These are phyloP conservation scores for Sinocyclocheilus rhinocerous DNA, from an alignment of 2,113 vertebrate species.

Conservation along the genomic window DNA sequence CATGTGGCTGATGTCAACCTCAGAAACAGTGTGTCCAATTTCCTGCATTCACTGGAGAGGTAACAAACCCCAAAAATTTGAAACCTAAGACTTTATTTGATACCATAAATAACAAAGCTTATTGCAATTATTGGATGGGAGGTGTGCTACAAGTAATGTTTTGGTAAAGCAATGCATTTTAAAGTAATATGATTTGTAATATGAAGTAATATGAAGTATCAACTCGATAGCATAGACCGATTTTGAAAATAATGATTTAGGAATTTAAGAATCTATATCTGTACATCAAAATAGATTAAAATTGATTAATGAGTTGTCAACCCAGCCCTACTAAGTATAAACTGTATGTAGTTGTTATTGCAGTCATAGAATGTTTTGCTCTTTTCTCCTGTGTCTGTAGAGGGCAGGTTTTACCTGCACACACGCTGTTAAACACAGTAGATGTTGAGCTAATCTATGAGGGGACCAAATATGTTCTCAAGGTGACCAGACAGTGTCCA, in stretches of 20 bases:
- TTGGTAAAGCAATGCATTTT: neutral
- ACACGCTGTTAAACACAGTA: conserved; percentile 94
- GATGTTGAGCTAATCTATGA: conserved; percentile 97
- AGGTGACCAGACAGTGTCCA: conserved; percentile 95
- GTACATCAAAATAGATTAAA: neutral
- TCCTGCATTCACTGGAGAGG: conserved; percentile 97
- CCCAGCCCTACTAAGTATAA: neutral
- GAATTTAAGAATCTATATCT: neutral
- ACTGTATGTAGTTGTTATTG: neutral
- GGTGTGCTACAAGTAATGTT: neutral
- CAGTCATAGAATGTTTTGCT: neutral
- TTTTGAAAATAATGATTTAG: neutral
- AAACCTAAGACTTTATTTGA: neutral
- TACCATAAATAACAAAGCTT: neutral
- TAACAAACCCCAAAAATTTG: conserved; percentile 56
- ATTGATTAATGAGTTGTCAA: neutral
- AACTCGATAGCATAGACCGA: neutral
- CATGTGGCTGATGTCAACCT: conserved; percentile 94
- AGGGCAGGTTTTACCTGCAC: conserved; percentile 94
- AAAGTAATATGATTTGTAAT: neutral
- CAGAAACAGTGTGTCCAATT: conserved; percentile 95
- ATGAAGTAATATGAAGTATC: too few species aligned
- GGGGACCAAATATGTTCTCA: conserved; percentile 91
- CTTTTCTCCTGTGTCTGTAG: conserved; percentile 66
- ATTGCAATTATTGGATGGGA: neutral